Base-by-base conservation (phyloP, 2,888 invertebrate genomes). In the Drosophila stalkeri region DNA sequence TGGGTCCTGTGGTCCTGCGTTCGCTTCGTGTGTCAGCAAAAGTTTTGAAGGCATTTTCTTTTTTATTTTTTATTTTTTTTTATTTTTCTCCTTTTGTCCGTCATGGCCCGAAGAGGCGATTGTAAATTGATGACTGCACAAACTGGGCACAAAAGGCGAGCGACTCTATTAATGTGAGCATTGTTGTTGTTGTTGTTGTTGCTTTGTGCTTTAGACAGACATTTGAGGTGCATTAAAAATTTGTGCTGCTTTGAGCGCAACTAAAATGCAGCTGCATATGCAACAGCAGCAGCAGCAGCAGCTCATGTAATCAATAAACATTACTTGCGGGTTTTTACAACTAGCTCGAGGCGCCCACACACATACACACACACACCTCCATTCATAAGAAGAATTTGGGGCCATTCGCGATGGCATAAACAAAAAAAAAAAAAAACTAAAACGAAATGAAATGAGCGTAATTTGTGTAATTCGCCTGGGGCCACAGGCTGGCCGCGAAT, bases 381-480 rank as follows among this genome's bases (percentile, higher is more conserved):
- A 44, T 23, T 18, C 35, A 65, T 44, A n/a, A 9, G 43, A 14
- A 23, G 52, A n/a, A 51, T 33, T 52, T 52, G 33, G 20, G 54
- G 16, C 35, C 83, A 81, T 83, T 83, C 79, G 72, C 79, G 63
- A 59, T 82, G 67, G 75, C 65, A 72, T 81, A 82, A 82, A 84
- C 73, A 82, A 77, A 37, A 37, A 37, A 2, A 16, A 39, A 39
- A 27, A 27, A 27, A 27, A 39, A 16, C 37, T 39, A 80, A 75
- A 75, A 69, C 64, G 44, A 68, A 71, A 68, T 73, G 39, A 57
- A 71, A 70, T 70, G 31, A 52, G 71, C 69, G 69, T 65, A 75
- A 78, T 78, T 75, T 68, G 75, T 75, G 78, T 75, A 73, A 73
- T 66, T 72, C 35, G 44, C 44, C 64, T 61, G 49, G 62, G 64